phyloP scores from a whole-genome alignment of 2,113 vertebrate species.

The Cyprinodon tularosa region DNA sequence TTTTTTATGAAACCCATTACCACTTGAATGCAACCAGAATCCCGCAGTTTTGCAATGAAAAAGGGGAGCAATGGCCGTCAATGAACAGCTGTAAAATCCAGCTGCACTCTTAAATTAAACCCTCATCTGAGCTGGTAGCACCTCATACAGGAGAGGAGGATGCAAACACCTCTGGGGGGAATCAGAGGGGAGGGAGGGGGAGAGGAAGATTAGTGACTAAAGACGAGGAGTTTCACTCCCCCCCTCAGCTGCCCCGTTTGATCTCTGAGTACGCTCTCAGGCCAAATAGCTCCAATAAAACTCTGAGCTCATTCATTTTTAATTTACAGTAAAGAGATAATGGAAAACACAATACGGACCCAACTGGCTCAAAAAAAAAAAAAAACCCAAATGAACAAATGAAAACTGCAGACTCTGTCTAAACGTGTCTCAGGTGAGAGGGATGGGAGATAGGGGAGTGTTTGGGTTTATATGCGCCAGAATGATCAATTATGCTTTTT shows the following conservation, averaged over 20 bases:
- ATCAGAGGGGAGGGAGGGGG: neutral
- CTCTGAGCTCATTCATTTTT: conserved; percentile 77
- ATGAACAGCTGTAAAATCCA: conserved; percentile 37
- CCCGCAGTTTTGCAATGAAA: conserved; percentile 62
- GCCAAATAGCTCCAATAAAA: conserved; percentile 79
- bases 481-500: too few relatives aligned
- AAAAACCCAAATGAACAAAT: conserved; percentile 51
- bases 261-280: conserved; percentile 70
- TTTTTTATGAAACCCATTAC: conserved; percentile 76
- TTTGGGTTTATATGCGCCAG: conserved; percentile 47
- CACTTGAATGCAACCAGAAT: conserved; percentile 74
- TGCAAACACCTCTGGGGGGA: conserved; percentile 6
- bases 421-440: conserved; percentile 48
- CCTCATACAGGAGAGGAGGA: neutral
- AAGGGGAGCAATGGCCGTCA: conserved; percentile 55
- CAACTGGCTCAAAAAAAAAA: conserved; percentile 9
- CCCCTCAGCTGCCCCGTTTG: conserved; percentile 50
- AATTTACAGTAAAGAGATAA: conserved; percentile 80
- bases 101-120: conserved; percentile 41
- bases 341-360: conserved; percentile 61
- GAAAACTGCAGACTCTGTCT: conserved; percentile 47
- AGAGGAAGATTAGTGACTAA: conserved; percentile 46
- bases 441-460: conserved; percentile 17
- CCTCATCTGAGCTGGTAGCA: conserved; percentile 40
- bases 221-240: conserved; percentile 54